Base-by-base conservation (phyloP, 2,888 invertebrate species). In the Microctonus hyperodae region DNA sequence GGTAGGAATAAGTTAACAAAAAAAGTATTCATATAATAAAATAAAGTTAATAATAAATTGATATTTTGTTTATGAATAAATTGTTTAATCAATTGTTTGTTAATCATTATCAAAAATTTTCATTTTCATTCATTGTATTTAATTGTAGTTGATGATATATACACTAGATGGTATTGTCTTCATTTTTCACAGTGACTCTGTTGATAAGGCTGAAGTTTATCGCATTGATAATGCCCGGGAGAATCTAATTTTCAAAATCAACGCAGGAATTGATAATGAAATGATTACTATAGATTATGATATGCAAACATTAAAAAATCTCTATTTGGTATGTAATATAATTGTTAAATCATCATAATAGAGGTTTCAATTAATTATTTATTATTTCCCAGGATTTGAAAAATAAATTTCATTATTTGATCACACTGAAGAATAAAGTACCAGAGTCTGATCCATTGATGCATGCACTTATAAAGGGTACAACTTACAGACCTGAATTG, bases 191-290 rank as follows among this genome's bases (percentile, higher is more conserved):
- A 81, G 81, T 37, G 23, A 72, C 13, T 76, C 76, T 10, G 73
- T 75, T 69, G 74, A 75, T 64, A 70, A 75, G 33, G 73, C 74
- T 66, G 79, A 78, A 23, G 70, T 78, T 72, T 78, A 69, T 28
- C 53, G 70, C 5, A 31, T 76, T 2, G 71, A 71, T 0, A 70
- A 72, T 7, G 53, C 77, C 9, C 71, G 74, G n/a, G 78, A 76
- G 40, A 76, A 69, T 64, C 74, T 81, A 10, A 74, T 76, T 28
- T 80, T 74, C 55, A 79, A 79, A 70, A 81, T 81, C 28, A 70
- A 73, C n/a, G 68, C 74, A 64, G 76, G 77, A 3, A 75, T 81
- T 35, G 77, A 81, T 55, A 68, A 74, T 11, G 81, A 81, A 67
- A 50, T 81, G 11, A 25, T 53, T 0, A 16, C 61, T 0, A 66